Evolutionary conservation across 2,888 invertebrate genomes (phyloP).

Genomic region (Sarcophaga rosellei): DNA sequence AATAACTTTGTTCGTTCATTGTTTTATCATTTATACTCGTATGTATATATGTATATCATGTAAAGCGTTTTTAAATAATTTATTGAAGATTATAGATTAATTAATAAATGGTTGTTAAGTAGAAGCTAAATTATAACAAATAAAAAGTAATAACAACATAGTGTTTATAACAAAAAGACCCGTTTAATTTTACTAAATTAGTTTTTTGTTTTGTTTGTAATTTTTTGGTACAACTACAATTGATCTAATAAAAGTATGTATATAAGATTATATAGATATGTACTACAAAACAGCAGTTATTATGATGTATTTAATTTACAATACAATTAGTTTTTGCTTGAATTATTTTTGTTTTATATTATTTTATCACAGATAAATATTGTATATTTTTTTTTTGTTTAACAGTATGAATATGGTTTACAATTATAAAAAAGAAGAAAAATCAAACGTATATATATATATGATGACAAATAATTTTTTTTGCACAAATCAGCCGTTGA

Average conservation of each 20-base stretch:
- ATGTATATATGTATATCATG: neutral
- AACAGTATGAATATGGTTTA: conserved; percentile 12
- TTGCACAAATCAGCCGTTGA: conserved; percentile 26
- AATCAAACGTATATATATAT: conserved; percentile 11
- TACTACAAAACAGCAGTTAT: conserved; percentile 60
- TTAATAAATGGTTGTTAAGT: conserved; percentile 55
- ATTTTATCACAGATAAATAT: conserved; percentile 2
- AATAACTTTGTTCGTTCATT: neutral
- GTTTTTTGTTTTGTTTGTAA: conserved; percentile 11
- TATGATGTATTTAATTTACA: conserved; percentile 38
- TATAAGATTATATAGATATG: conserved; percentile 33
- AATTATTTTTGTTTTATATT: neutral
- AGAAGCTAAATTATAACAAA: conserved; percentile 59
- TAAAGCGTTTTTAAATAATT: conserved; percentile 28
- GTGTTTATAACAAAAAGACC: conserved; percentile 55
- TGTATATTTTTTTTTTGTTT: conserved; percentile 8
- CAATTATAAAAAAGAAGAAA: conserved; percentile 26
- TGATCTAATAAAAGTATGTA: neutral
- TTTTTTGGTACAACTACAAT: conserved; percentile 51
- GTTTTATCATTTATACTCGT: conserved; percentile 3
- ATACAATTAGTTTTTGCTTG: conserved; percentile 37
- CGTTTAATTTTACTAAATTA: conserved; percentile 54
- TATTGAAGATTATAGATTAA: conserved; percentile 48
- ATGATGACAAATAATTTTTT: conserved; percentile 23
- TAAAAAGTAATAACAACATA: conserved; percentile 18